These are phyloP conservation scores for Timema podura DNA, from an alignment of 2,888 invertebrate genomes.

Conservation along the genomic window DNA sequence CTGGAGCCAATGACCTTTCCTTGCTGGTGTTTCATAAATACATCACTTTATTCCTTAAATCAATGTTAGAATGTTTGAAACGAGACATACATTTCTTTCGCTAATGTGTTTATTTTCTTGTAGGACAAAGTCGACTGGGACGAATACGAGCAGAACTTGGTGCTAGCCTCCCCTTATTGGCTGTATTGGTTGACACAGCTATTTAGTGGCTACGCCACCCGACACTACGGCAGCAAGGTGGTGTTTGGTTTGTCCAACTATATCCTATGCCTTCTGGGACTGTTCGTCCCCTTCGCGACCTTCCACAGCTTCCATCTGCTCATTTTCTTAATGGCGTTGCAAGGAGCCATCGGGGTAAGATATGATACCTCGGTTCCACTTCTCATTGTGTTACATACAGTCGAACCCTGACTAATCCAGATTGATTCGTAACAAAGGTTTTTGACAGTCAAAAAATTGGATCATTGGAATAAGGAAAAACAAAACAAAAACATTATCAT, in stretches of 20 bases:
- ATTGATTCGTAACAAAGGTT: too few relatives aligned
- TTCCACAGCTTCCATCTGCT: constrained; percentile 4
- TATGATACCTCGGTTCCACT: too few relatives aligned
- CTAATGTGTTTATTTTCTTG: neutral
- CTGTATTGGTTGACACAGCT: constrained; percentile 1
- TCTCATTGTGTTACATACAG: too few relatives aligned
- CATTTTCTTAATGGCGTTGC: neutral
- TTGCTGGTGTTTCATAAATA: too few relatives aligned
- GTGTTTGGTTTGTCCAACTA: constrained; percentile 12
- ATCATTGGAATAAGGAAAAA: too few relatives aligned
- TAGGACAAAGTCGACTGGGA: constrained; percentile 8
- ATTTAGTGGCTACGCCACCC: neutral
- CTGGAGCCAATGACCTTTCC: too few relatives aligned
- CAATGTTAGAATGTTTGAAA: too few relatives aligned
- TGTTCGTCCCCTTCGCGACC: neutral
- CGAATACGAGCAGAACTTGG: constrained; percentile 8
- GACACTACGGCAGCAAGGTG: constrained; percentile 1
- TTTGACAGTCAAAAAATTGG: too few relatives aligned
- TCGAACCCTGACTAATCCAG: too few relatives aligned
- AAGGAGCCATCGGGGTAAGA: neutral
- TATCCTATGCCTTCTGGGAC: neutral
- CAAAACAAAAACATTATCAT: too few relatives aligned
- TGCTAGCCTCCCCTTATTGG: neutral
- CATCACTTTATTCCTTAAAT: too few relatives aligned
- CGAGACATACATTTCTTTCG: too few relatives aligned